Evolutionary conservation across 1,140 invertebrate genomes (phyloP).

Genomic region (Listronotus oregonensis): DNA sequence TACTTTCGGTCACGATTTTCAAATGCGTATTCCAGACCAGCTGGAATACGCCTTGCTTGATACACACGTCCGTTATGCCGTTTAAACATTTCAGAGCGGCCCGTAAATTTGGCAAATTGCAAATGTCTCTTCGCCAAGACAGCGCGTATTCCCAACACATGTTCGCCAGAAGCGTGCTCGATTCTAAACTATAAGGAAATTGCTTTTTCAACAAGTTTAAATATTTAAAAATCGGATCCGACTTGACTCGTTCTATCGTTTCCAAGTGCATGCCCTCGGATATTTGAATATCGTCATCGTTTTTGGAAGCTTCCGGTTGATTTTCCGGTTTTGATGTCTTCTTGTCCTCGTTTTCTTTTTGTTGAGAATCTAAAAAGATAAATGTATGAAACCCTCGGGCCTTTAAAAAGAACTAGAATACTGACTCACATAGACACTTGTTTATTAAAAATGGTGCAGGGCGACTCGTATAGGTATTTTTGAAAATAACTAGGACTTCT

Average conservation of each 20-base stretch:
- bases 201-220: slow-evolving; percentile 68
- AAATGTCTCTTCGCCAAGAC: slow-evolving; percentile 81
- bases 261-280: slow-evolving; percentile 16
- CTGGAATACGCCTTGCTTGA: slow-evolving; percentile 74
- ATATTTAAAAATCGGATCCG: slow-evolving; percentile 62
- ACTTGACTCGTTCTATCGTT: slow-evolving; percentile 45
- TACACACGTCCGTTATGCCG: slow-evolving; percentile 64
- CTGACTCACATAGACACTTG: too few species aligned
- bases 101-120: slow-evolving; percentile 67
- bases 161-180: slow-evolving; percentile 78
- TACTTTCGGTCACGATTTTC: slow-evolving; percentile 73
- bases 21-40: slow-evolving; percentile 88
- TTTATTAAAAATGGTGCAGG: too few species aligned
- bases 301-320: slow-evolving; percentile 24
- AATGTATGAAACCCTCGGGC: too few species aligned
- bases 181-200: slow-evolving; percentile 85
- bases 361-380: background rate
- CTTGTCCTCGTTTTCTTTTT: background rate
- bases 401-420: too few species aligned
- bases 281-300: slow-evolving; percentile 19
- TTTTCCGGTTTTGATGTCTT: slow-evolving; percentile 26
- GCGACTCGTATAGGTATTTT: too few species aligned
- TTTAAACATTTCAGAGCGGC: slow-evolving; percentile 67
- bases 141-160: slow-evolving; percentile 89
- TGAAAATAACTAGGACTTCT: too few species aligned